Conservation (phyloP, 2,797 vertebrate genomes). For the Manis pentadactyla region DNA sequence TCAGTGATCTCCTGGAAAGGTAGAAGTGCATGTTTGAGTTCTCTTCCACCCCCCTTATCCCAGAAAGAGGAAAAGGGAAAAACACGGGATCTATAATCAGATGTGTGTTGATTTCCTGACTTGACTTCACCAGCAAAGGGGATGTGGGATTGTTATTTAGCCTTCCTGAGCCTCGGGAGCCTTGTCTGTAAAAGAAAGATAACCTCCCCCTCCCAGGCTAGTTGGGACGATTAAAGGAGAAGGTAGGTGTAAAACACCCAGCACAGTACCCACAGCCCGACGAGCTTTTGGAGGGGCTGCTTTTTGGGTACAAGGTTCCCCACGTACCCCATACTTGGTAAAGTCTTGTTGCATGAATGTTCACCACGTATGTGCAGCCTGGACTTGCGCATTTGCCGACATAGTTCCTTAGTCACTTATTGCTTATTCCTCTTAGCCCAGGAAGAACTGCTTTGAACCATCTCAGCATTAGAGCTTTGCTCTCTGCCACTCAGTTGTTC, state of each 20-base stretch:
- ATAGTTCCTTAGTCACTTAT: background rate
- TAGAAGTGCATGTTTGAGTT: background rate
- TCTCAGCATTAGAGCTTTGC: background rate
- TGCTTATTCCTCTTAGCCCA: background rate
- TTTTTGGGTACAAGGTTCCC: background rate
- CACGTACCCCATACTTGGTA: background rate
- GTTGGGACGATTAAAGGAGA: background rate
- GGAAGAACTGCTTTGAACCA: background rate
- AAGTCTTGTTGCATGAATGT: background rate
- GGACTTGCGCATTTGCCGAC: background rate
- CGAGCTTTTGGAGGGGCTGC: background rate
- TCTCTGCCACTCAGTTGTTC: background rate
- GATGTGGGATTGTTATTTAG: background rate
- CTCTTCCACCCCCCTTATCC: background rate
- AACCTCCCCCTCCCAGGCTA: background rate
- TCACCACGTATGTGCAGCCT: rapidly evolving
- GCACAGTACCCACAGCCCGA: background rate
- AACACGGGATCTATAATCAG: background rate
- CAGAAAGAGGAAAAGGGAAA: background rate
- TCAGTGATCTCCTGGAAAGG: background rate
- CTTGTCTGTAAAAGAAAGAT: background rate
- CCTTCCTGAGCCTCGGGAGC: background rate
- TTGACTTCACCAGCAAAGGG: background rate
- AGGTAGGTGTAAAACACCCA: background rate
- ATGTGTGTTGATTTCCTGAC: background rate